Percentiles rank a stretch among this genome's conserved stretches.
phyloP scores from a whole-genome alignment of 1,140 invertebrate genomes.

The Galleria mellonella region DNA sequence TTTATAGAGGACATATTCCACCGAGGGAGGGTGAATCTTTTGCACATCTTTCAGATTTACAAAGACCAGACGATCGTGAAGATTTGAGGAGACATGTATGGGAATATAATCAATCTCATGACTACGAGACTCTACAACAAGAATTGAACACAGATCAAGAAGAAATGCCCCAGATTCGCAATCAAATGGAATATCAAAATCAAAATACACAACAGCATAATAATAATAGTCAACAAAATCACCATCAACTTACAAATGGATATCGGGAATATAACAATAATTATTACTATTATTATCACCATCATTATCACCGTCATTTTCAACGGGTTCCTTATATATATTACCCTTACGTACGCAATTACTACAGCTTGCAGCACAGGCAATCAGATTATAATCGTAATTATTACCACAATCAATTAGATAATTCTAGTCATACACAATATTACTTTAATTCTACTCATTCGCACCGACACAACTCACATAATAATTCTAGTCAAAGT shows the following conservation, averaged over 20 bases:
- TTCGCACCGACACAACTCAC: background rate
- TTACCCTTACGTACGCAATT: background rate
- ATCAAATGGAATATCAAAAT: background rate
- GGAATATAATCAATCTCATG: constrained; percentile 27
- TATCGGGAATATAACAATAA: too few relatives aligned
- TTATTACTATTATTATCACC: too few relatives aligned
- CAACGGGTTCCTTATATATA: too few relatives aligned
- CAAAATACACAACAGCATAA: too few relatives aligned
- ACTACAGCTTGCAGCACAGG: background rate
- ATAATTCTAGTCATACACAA: constrained; percentile 5
- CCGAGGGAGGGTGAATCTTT: constrained; percentile 16
- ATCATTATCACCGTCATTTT: too few relatives aligned
- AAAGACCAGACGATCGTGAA: constrained; percentile 27
- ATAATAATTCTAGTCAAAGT: constrained; percentile 1
- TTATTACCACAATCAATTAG: constrained; percentile 4
- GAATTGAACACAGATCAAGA: constrained; percentile 8
- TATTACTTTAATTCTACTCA: constrained; percentile 3
- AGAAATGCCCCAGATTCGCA: background rate
- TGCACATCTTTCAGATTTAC: constrained; percentile 10
- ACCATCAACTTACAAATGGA: constrained; percentile 7
- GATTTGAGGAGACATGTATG: constrained; percentile 47
- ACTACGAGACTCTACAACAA: constrained; percentile 1
- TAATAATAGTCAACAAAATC: background rate
- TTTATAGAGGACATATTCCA: constrained; percentile 60
- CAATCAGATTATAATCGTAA: background rate